Conservation (phyloP, 2,797 vertebrate species). For the Holocentrus rufus region DNA sequence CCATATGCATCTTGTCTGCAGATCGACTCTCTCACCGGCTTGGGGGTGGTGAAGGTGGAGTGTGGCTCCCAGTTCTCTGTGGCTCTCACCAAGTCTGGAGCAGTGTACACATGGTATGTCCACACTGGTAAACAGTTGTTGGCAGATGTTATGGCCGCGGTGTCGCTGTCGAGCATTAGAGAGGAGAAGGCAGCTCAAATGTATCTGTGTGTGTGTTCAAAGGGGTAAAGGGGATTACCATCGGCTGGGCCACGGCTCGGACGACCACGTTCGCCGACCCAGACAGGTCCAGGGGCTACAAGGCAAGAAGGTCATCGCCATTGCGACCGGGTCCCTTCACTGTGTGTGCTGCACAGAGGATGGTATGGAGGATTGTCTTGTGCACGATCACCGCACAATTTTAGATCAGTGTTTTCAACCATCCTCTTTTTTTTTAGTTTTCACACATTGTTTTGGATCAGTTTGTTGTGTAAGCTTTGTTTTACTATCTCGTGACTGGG, state of each 20-base stretch:
- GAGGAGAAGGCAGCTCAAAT: not conserved
- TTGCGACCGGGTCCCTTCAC: slow-evolving; percentile 97
- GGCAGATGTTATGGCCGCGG: no score
- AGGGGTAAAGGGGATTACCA: slow-evolving; percentile 99
- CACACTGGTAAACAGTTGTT: not conserved
- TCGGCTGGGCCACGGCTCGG: slow-evolving; percentile 95
- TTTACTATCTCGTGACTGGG: not conserved
- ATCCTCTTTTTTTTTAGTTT: not conserved
- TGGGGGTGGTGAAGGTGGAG: slow-evolving; percentile 97
- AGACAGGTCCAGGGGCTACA: slow-evolving; percentile 97
- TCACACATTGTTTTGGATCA: not conserved
- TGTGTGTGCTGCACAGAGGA: slow-evolving; percentile 99
- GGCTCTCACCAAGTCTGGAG: slow-evolving; percentile 95
- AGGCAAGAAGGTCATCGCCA: slow-evolving; percentile 98
- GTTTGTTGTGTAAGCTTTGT: not conserved
- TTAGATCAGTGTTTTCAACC: not conserved
- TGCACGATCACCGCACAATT: not conserved
- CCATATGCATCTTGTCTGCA: slow-evolving; percentile 58
- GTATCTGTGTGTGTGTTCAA: slow-evolving; percentile 7
- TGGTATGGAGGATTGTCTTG: slow-evolving; percentile 77
- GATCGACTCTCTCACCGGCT: slow-evolving; percentile 97
- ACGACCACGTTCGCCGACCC: slow-evolving; percentile 95
- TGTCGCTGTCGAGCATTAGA: not conserved
- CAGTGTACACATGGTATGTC: slow-evolving; percentile 95
- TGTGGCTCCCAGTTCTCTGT: slow-evolving; percentile 99